Percentiles rank a stretch among this genome's conserved stretches.
These are phyloP conservation scores for Harpalus rufipes DNA, from an alignment of 2,888 invertebrate species.

Conservation along the genomic window DNA sequence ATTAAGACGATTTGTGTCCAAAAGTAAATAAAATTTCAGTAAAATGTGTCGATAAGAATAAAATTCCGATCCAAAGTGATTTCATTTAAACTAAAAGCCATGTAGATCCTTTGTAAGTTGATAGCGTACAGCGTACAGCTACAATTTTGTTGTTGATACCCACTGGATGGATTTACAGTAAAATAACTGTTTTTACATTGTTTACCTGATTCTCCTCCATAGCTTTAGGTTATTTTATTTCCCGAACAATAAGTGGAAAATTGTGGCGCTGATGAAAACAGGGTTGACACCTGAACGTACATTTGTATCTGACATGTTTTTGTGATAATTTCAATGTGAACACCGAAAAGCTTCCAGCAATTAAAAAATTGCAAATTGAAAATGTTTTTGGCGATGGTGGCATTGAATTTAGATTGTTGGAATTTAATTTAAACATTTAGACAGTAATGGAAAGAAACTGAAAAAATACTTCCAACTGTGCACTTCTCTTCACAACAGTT, in stretches of 20 bases:
- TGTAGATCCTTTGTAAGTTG: too few relatives aligned
- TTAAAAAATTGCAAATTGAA: slow-evolving; percentile 6
- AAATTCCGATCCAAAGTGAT: too few relatives aligned
- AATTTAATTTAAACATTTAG: too few relatives aligned
- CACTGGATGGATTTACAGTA: slow-evolving; percentile 10
- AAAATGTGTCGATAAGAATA: too few relatives aligned
- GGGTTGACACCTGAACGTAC: slow-evolving; percentile 8
- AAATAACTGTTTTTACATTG: slow-evolving; percentile 45
- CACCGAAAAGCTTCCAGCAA: neutral
- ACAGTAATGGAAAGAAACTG: too few relatives aligned
- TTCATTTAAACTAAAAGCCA: too few relatives aligned
- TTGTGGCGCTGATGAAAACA: slow-evolving; percentile 16
- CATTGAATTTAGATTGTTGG: too few relatives aligned
- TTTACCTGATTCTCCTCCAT: slow-evolving; percentile 29
- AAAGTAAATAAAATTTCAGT: too few relatives aligned
- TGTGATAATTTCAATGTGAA: slow-evolving; percentile 13
- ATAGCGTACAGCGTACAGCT: too few relatives aligned
- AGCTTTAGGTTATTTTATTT: neutral
- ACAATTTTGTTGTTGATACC: slow-evolving; percentile 5
- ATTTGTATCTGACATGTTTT: slow-evolving; percentile 34
- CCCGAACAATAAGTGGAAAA: slow-evolving; percentile 1
- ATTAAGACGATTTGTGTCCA: too few relatives aligned
- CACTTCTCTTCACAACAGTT: too few relatives aligned
- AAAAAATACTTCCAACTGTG: too few relatives aligned
- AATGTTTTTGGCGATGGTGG: neutral